Percentiles rank a stretch among this genome's conserved stretches.
These are phyloP conservation scores for Diadegma fenestrale DNA, from an alignment of 2,888 invertebrate species.

Conservation along the genomic window DNA sequence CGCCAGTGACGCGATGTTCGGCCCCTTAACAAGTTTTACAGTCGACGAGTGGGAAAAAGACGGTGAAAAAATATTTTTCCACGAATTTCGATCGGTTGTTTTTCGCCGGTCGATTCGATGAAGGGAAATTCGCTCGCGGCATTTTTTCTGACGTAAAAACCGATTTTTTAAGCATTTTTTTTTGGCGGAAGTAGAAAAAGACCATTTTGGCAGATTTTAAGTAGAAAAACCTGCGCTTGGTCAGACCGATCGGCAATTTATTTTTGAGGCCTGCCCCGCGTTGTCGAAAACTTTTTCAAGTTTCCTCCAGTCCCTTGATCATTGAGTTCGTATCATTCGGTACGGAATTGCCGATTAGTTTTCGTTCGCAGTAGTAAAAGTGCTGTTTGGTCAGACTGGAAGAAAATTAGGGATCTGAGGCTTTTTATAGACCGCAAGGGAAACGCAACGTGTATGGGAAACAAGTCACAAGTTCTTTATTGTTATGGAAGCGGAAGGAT, in stretches of 20 bases:
- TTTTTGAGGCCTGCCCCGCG: background rate
- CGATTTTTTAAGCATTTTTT: background rate
- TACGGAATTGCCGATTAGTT: background rate
- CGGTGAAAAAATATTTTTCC: background rate
- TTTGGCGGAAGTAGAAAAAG: too few species aligned
- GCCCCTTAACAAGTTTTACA: too few species aligned
- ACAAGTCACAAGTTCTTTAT: conserved; percentile 18
- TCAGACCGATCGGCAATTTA: background rate
- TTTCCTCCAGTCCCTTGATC: background rate
- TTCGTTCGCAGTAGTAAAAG: conserved; percentile 22
- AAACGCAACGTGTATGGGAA: background rate
- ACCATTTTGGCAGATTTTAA: background rate
- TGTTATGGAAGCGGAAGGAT: conserved; percentile 30
- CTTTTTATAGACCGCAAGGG: background rate
- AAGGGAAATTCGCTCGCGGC: too few species aligned
- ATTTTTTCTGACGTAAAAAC: background rate
- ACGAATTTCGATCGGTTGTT: background rate
- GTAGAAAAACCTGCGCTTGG: background rate
- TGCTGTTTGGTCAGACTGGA: conserved; percentile 12
- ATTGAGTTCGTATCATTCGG: background rate
- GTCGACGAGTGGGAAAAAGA: background rate
- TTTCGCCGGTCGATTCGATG: background rate
- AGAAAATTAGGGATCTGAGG: background rate
- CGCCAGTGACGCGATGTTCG: background rate
- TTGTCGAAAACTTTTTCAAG: background rate